Conservation (phyloP, 92 coral and sea anemone species). For the Parazoanthus atlanticus region DNA sequence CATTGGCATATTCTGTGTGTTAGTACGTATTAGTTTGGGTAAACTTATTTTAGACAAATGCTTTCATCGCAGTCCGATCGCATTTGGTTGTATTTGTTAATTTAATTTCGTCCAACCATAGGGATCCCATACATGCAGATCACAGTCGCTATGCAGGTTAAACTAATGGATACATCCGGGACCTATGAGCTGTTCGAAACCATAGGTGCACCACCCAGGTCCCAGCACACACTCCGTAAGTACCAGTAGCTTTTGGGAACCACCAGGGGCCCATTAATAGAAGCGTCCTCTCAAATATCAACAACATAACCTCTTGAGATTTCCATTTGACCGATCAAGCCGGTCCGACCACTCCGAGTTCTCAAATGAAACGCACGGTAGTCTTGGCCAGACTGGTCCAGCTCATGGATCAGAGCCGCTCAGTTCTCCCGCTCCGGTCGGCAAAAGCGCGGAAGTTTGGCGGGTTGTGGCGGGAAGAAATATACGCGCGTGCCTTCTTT, state of each 20-base stretch:
- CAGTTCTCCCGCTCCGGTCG: no score
- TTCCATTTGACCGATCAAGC: no score
- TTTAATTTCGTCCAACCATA: conserved; percentile 15
- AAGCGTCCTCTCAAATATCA: no score
- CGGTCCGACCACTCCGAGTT: no score
- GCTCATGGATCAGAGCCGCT: no score
- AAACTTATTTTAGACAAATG: neutral
- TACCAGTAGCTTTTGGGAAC: neutral
- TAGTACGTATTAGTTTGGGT: neutral
- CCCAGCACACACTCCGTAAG: conserved; percentile 82
- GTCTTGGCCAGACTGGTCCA: no score
- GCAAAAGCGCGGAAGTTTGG: no score
- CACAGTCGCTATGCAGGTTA: conserved; percentile 78
- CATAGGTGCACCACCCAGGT: conserved; percentile 81
- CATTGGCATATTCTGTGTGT: neutral
- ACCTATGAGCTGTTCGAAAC: conserved; percentile 80
- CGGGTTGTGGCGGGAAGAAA: no score
- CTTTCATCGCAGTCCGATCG: neutral
- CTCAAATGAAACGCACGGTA: no score
- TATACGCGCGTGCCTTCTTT: no score
- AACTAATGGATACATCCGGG: conserved; percentile 71
- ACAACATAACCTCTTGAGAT: no score
- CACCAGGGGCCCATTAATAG: no score
- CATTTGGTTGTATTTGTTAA: neutral
- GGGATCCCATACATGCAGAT: conserved; percentile 85